Percentiles rank a stretch among this genome's conserved stretches.
Evolutionary conservation across 37 sponge, comb jelly and placozoan genomes (phyloP).

Genomic region (Agelas oroides): DNA sequence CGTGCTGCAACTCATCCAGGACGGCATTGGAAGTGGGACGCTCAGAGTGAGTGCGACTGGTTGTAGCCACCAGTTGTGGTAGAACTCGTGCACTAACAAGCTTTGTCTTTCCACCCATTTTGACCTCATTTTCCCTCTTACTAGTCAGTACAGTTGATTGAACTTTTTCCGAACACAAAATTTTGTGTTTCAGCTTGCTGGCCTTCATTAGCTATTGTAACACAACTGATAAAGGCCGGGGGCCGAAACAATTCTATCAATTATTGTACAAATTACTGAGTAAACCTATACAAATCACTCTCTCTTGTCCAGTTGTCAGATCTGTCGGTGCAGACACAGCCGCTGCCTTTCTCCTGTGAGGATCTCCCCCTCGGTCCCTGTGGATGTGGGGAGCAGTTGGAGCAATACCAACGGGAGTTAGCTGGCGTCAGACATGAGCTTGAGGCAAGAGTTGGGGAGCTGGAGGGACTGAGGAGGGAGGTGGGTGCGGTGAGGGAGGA

Average conservation of each 20-base stretch:
- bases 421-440: background rate
- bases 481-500: background rate
- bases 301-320: slow-evolving; percentile 4
- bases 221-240: too few species aligned
- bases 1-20: background rate
- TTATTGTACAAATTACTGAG: too few species aligned
- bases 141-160: too few species aligned
- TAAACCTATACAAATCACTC: too few species aligned
- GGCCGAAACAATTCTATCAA: too few species aligned
- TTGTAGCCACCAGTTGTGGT: too few species aligned
- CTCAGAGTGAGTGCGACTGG: slow-evolving; percentile 23
- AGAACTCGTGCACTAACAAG: too few species aligned
- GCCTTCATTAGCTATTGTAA: too few species aligned
- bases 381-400: background rate
- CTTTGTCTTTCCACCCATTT: too few species aligned
- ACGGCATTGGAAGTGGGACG: background rate
- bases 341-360: background rate
- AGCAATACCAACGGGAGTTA: slow-evolving; percentile 22
- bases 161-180: too few species aligned
- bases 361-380: slow-evolving; percentile 20
- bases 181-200: too few species aligned
- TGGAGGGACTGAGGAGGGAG: background rate
- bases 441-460: background rate
- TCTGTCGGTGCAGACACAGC: background rate
- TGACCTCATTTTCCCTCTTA: background rate